A percentile compares a stretch with the other conserved stretches of the same genome.
These are phyloP conservation scores for Manis pentadactyla DNA, from an alignment of 2,797 vertebrate genomes.

Conservation along the genomic window DNA sequence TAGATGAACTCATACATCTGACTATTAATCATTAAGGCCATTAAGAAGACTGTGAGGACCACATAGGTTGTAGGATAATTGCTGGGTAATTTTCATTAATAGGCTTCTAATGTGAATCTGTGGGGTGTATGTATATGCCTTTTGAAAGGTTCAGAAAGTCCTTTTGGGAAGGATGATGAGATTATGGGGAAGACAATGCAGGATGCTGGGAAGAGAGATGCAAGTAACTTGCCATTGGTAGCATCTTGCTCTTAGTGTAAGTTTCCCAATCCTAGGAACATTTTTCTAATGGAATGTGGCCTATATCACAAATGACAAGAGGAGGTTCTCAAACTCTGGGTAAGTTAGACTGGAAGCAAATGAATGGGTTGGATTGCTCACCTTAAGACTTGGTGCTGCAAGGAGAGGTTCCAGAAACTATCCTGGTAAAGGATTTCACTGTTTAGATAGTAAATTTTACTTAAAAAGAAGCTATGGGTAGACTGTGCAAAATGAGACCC, in stretches of 20 bases:
- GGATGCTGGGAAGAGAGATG: neutral
- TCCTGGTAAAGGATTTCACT: neutral
- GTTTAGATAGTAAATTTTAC: conserved; percentile 52
- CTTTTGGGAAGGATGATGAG: neutral
- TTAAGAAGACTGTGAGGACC: neutral
- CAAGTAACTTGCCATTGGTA: neutral
- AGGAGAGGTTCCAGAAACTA: conserved; percentile 32
- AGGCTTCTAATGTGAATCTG: neutral
- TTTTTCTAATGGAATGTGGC: neutral
- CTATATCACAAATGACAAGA: neutral
- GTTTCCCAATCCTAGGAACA: neutral
- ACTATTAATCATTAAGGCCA: neutral
- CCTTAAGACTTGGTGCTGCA: neutral
- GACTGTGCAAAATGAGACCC: conserved; percentile 77
- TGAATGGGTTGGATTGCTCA: neutral
- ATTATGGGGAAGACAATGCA: neutral
- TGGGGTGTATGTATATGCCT: neutral
- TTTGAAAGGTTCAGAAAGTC: neutral
- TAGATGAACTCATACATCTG: neutral
- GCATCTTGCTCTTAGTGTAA: neutral
- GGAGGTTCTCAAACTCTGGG: neutral
- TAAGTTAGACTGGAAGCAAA: neutral
- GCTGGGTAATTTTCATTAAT: neutral
- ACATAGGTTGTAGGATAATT: neutral
- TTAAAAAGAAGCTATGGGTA: conserved; percentile 46